Conservation (phyloP, 2,113 vertebrate genomes). For the Epinephelus lanceolatus region DNA sequence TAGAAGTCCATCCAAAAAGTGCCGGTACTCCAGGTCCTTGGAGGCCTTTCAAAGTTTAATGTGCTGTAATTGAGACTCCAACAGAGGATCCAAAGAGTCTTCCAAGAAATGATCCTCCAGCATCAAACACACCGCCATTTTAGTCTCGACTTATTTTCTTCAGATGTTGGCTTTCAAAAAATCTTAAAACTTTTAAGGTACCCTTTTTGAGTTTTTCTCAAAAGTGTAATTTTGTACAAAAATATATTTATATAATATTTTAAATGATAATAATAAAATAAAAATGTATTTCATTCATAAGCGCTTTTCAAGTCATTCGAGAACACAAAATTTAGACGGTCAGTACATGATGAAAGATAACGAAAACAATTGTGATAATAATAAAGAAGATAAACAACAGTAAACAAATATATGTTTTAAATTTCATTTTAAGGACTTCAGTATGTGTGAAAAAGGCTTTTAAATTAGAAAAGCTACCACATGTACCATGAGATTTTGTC, state of each 20-base stretch:
- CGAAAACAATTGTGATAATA: too few species aligned
- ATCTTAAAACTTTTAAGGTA: neutral
- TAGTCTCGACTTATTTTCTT: slow-evolving; percentile 19
- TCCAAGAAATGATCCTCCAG: slow-evolving; percentile 48
- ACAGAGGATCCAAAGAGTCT: slow-evolving; percentile 48
- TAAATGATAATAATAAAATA: too few species aligned
- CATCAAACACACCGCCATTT: slow-evolving; percentile 25
- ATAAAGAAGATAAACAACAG: too few species aligned
- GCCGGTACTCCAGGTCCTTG: slow-evolving; percentile 46
- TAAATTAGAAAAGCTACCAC: neutral
- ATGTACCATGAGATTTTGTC: neutral
- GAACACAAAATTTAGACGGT: too few species aligned
- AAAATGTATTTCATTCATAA: too few species aligned
- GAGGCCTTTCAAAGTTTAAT: slow-evolving; percentile 67
- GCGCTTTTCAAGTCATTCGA: too few species aligned
- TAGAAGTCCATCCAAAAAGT: slow-evolving; percentile 67
- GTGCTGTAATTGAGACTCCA: slow-evolving; percentile 56
- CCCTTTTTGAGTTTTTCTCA: neutral
- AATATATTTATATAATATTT: too few species aligned
- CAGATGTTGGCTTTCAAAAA: slow-evolving; percentile 1
- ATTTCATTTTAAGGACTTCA: neutral
- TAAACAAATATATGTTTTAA: too few species aligned
- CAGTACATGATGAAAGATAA: too few species aligned
- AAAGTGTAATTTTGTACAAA: neutral
- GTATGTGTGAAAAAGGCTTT: neutral